These are phyloP conservation scores for Tapirus indicus DNA, from an alignment of 2,797 vertebrate genomes.

Conservation along the genomic window DNA sequence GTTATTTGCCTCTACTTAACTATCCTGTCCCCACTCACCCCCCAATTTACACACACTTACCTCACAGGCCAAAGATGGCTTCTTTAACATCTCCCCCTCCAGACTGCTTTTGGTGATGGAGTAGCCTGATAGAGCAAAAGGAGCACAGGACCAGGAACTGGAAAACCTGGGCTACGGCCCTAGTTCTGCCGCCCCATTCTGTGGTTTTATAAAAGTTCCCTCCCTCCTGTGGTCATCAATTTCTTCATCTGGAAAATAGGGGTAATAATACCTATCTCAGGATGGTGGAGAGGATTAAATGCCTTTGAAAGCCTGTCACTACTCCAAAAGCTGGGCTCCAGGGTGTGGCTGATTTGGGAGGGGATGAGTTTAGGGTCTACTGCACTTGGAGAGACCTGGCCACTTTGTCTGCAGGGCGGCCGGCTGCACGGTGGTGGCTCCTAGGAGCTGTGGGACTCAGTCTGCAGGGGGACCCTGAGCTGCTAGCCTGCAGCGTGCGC, in stretches of 20 bases:
- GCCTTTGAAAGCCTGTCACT: background rate
- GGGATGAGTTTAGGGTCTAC: no score
- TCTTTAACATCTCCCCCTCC: no score
- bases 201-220: background rate
- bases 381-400: background rate
- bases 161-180: background rate
- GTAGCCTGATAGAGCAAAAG: background rate
- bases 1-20: background rate
- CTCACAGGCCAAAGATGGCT: background rate
- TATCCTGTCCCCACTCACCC: background rate
- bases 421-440: accelerated
- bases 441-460: background rate
- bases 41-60: background rate
- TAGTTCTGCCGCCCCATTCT: background rate
- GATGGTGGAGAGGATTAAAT: background rate
- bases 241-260: background rate
- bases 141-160: background rate
- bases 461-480: background rate
- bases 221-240: background rate
- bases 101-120: background rate
- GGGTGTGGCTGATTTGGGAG: no score
- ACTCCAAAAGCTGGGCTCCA: background rate
- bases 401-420: no score
- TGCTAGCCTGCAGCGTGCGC: background rate
- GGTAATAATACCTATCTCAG: background rate